phyloP scores from a whole-genome alignment of 2,797 vertebrate genomes.

The Cottoperca gobio region DNA sequence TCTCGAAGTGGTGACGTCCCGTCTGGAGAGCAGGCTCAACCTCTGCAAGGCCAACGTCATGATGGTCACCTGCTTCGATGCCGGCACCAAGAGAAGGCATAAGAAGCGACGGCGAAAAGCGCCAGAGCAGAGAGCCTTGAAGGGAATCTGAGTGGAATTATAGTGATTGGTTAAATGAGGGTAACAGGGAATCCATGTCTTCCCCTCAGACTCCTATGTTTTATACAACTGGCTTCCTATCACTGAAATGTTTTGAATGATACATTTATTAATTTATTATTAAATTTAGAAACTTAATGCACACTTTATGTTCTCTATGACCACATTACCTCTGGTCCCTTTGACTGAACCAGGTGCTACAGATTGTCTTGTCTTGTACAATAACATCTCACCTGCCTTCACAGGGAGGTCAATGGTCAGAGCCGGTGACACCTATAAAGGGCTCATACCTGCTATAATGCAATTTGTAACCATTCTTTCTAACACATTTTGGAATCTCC shows the following conservation, averaged over 20 bases:
- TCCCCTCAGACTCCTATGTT: slow-evolving; percentile 2
- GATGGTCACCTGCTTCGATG: slow-evolving; percentile 94
- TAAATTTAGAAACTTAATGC: neutral
- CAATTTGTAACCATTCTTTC: neutral
- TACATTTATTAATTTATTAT: neutral
- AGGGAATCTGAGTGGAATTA: slow-evolving; percentile 31
- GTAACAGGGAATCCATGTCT: neutral
- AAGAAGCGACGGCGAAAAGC: slow-evolving; percentile 47
- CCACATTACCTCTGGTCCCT: neutral
- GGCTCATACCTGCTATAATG: neutral
- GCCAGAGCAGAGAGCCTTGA: slow-evolving; percentile 44
- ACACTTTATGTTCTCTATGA: neutral
- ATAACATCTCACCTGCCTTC: slow-evolving; percentile 1
- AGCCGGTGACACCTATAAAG: slow-evolving; percentile 6
- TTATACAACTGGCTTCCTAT: neutral
- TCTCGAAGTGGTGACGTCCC: slow-evolving; percentile 89
- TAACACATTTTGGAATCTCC: neutral
- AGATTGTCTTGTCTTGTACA: neutral
- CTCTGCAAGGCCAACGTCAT: slow-evolving; percentile 94
- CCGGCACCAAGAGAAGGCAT: slow-evolving; percentile 83
- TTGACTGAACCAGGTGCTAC: slow-evolving; percentile 9
- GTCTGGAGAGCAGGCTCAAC: slow-evolving; percentile 89
- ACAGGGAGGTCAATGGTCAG: slow-evolving; percentile 4
- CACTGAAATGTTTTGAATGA: neutral
- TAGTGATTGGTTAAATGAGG: slow-evolving; percentile 7